Percentiles rank a stretch among this genome's conserved stretches.
phyloP scores from a whole-genome alignment of 2,888 invertebrate species.

The Leistus spinibarbis region DNA sequence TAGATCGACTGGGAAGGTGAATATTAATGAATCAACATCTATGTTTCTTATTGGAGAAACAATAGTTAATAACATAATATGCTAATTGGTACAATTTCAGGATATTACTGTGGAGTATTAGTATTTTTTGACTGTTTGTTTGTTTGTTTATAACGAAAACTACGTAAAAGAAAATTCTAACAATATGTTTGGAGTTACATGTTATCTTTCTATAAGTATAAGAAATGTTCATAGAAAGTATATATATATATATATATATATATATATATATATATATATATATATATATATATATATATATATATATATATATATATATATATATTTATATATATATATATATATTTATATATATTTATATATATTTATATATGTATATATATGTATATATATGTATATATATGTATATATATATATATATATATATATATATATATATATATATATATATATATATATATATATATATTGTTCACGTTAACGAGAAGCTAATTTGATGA shows the following conservation, averaged over 20 bases:
- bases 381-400: not conserved
- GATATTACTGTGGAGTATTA: no score
- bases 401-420: conserved; percentile 7
- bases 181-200: no score
- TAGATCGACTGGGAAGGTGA: no score
- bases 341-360: not conserved
- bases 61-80: no score
- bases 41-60: no score
- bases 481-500: no score
- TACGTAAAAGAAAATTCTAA: no score
- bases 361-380: not conserved
- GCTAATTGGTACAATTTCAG: no score
- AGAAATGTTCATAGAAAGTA: not conserved
- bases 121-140: no score
- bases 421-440: conserved; percentile 18
- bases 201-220: not conserved
- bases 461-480: no score
- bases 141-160: no score
- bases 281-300: conserved; percentile 25
- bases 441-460: not conserved
- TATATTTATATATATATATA: conserved; percentile 26
- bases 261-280: conserved; percentile 31
- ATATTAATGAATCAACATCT: no score
- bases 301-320: conserved; percentile 32
- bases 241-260: conserved; percentile 31